A percentile compares a stretch with the other conserved stretches of the same genome.
Conservation (phyloP, 2,888 invertebrate genomes). For the Schizaphis graminum region DNA sequence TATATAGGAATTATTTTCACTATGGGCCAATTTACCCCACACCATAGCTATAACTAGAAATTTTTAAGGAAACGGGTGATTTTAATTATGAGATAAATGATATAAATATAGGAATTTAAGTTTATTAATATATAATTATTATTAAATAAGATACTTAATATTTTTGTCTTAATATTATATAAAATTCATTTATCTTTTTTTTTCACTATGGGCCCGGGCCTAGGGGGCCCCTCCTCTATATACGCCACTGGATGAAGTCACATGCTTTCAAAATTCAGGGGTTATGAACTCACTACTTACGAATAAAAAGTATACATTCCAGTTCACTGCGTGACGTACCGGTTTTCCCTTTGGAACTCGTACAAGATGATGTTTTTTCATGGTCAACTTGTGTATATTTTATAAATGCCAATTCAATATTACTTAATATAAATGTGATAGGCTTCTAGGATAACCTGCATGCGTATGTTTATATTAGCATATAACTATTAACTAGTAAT, state of each 20-base stretch:
- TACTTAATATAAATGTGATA: background rate
- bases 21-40: no score
- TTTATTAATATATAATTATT: no score
- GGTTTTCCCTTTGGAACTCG: constrained; percentile 27
- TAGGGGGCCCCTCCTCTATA: no score
- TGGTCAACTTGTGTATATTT: constrained; percentile 49
- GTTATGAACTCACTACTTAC: constrained; percentile 35
- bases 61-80: no score
- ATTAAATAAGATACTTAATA: no score
- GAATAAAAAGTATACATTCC: constrained; percentile 43
- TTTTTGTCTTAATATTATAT: no score
- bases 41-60: no score
- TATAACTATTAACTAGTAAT: constrained; percentile 14
- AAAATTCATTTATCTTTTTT: no score
- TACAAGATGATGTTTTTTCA: constrained; percentile 4
- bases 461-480: background rate
- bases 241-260: background rate
- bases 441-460: background rate
- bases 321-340: constrained; percentile 43
- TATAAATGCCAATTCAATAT: background rate
- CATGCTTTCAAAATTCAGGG: background rate
- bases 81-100: no score
- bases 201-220: no score
- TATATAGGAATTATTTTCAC: no score
- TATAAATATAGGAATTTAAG: no score